phyloP scores from a whole-genome alignment of 1,140 invertebrate genomes.

The Drosophila kohkoa region DNA sequence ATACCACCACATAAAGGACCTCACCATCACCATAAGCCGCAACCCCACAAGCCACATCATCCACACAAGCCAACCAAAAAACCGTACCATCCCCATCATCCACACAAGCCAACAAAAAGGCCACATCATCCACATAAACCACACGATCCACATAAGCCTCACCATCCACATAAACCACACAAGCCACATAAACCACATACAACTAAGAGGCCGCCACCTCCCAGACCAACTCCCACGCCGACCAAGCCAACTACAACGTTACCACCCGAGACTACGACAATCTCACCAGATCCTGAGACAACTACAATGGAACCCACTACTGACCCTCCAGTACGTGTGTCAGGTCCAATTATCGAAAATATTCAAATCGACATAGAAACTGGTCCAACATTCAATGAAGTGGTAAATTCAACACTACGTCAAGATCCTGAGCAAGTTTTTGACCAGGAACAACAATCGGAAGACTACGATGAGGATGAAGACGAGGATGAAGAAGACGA shows the following conservation, averaged over 20 bases:
- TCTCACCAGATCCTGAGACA: not conserved
- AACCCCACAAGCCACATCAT: not conserved
- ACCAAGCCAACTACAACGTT: not conserved
- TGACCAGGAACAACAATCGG: not conserved
- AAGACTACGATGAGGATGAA: constrained; percentile 1
- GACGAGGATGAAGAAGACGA: not conserved
- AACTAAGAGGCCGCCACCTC: not conserved
- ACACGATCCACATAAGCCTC: not conserved
- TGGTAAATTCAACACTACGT: not conserved
- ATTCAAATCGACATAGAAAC: no score
- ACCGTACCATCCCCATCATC: not conserved
- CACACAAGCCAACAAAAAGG: constrained; percentile 1
- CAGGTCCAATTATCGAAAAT: no score
- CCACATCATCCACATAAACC: constrained; percentile 9
- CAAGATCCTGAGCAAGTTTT: not conserved
- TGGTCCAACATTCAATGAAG: no score
- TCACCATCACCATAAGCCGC: constrained; percentile 25
- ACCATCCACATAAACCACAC: not conserved
- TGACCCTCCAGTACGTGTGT: no score
- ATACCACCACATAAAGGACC: constrained; percentile 8
- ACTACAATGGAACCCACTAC: not conserved
- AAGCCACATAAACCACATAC: not conserved
- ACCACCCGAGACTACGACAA: not conserved
- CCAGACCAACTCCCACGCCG: not conserved
- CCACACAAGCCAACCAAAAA: constrained; percentile 4